A percentile compares a stretch with the other conserved stretches of the same genome.
Evolutionary conservation across 2,888 invertebrate genomes (phyloP).

Genomic region (Euzetes globulus): DNA sequence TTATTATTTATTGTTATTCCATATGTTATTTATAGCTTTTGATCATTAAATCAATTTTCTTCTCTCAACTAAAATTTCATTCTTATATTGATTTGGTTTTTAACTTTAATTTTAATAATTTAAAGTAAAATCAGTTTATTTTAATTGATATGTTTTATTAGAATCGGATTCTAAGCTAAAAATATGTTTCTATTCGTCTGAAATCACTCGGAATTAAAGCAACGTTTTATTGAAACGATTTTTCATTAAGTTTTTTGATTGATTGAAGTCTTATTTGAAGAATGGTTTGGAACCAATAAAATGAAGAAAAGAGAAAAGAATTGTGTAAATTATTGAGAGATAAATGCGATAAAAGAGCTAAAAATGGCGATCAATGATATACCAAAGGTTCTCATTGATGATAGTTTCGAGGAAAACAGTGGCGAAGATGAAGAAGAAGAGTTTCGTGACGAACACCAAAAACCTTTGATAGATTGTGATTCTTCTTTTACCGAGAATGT

Average conservation of each 20-base stretch:
- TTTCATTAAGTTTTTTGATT: background rate
- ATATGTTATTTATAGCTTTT: constrained; percentile 6
- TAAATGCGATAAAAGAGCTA: background rate
- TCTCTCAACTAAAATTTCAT: background rate
- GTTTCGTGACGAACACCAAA: constrained; percentile 4
- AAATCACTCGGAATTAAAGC: background rate
- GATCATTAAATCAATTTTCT: background rate
- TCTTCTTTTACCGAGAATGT: background rate
- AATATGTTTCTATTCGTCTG: background rate
- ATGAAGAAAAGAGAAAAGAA: background rate
- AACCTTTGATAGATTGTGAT: background rate
- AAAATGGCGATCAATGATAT: constrained; percentile 8
- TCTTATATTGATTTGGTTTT: background rate
- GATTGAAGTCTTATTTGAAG: background rate
- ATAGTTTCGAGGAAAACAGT: constrained; percentile 2
- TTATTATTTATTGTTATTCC: background rate
- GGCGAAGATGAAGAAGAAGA: constrained; percentile 15
- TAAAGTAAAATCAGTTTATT: background rate
- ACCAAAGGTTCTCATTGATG: background rate
- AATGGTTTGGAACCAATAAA: background rate
- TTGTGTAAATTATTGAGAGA: background rate
- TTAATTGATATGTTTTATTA: background rate
- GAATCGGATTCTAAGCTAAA: background rate
- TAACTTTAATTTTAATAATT: background rate
- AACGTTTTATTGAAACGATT: background rate